A percentile compares a stretch with the other conserved stretches of the same genome.
Evolutionary conservation across 1,140 invertebrate species (phyloP).

Genomic region (Pseudomyrmex concolor): DNA sequence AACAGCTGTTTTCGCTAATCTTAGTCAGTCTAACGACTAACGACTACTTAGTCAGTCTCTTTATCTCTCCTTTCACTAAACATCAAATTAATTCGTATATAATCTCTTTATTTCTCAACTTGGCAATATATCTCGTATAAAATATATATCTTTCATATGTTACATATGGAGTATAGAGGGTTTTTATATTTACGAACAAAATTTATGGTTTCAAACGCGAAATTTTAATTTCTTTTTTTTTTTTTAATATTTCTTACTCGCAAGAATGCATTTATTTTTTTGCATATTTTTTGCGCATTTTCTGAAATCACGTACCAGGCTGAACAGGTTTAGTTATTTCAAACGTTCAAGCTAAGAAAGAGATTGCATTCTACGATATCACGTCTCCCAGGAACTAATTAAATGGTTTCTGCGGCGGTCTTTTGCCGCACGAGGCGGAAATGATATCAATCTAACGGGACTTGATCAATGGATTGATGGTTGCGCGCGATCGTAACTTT

Average conservation of each 20-base stretch:
- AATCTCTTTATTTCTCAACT: neutral
- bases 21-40: too few relatives aligned
- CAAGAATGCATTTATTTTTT: neutral
- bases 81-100: neutral
- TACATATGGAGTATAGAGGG: neutral
- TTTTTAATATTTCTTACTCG: neutral
- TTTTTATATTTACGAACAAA: too few relatives aligned
- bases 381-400: slow-evolving; percentile 34
- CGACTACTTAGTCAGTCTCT: too few relatives aligned
- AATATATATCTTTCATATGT: neutral
- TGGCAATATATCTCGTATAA: slow-evolving; percentile 14
- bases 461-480: slow-evolving; percentile 9
- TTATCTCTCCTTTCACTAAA: neutral
- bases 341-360: slow-evolving; percentile 15
- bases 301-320: neutral
- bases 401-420: slow-evolving; percentile 17
- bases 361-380: slow-evolving; percentile 28
- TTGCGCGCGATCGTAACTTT: neutral
- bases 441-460: slow-evolving; percentile 34
- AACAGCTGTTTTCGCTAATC: slow-evolving; percentile 7
- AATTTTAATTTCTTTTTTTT: neutral
- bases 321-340: slow-evolving; percentile 57
- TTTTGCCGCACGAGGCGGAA: slow-evolving; percentile 30
- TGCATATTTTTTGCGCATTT: neutral
- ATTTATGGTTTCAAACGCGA: too few relatives aligned